Evolutionary conservation across 2,797 vertebrate genomes (phyloP).

Genomic region (Agapornis canus): DNA sequence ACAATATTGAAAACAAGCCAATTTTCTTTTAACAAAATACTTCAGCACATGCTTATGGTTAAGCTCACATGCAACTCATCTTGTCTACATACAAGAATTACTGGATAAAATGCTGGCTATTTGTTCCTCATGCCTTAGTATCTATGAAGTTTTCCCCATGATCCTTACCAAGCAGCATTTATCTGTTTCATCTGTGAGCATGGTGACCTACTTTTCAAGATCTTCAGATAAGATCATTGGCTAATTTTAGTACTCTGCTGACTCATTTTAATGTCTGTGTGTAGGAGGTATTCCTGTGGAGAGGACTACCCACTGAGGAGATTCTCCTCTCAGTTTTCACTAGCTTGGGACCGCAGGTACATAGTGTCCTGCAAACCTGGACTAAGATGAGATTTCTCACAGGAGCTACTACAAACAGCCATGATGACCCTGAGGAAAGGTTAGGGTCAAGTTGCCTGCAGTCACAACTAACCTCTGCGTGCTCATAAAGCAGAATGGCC

Average conservation of each 20-base stretch:
- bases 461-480: background rate
- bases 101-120: background rate
- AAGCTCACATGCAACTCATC: background rate
- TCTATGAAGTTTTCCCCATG: background rate
- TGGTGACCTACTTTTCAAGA: background rate
- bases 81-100: background rate
- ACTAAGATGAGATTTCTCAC: background rate
- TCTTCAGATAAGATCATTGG: background rate
- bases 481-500: background rate
- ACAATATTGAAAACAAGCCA: background rate
- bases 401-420: background rate
- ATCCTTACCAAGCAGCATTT: background rate
- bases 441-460: background rate
- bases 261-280: background rate
- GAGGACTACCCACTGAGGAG: background rate
- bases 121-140: background rate
- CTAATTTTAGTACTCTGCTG: slow-evolving; percentile 16
- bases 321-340: background rate
- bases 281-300: background rate
- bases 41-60: background rate
- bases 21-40: background rate
- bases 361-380: background rate
- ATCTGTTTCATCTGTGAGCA: background rate
- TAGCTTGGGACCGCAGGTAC: background rate
- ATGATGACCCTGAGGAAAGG: background rate